phyloP scores from a whole-genome alignment of 1,140 invertebrate genomes.

The Drosophila arizonae region DNA sequence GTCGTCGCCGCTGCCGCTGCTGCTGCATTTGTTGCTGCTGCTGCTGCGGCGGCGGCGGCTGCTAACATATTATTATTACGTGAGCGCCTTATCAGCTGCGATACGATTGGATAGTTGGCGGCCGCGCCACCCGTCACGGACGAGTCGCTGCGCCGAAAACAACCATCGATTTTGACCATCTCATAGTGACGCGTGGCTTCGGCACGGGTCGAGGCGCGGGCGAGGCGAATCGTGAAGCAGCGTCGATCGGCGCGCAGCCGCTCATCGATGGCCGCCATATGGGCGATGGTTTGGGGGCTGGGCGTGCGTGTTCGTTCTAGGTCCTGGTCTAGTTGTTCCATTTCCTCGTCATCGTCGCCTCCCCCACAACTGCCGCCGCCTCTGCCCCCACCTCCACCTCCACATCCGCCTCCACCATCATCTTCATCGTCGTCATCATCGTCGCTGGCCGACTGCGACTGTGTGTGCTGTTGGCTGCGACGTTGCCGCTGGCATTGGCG shows the following conservation, averaged over 20 bases:
- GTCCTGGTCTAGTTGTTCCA: slow-evolving; percentile 20
- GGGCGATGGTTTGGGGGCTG: slow-evolving; percentile 74
- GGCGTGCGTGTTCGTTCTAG: slow-evolving; percentile 50
- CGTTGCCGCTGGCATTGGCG: slow-evolving; percentile 38
- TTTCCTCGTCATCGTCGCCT: slow-evolving; percentile 26
- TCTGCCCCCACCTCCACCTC: no score
- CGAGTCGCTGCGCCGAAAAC: slow-evolving; percentile 84
- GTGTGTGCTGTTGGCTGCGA: slow-evolving; percentile 39
- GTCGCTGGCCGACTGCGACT: slow-evolving; percentile 69
- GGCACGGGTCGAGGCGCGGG: slow-evolving; percentile 85
- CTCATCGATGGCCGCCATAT: slow-evolving; percentile 72
- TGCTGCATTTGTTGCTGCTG: slow-evolving; percentile 60
- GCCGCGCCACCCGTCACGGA: slow-evolving; percentile 79
- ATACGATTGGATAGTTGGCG: slow-evolving; percentile 83
- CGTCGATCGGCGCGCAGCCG: slow-evolving; percentile 76
- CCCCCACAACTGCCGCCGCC: no score
- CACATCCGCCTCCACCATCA: slow-evolving; percentile 25
- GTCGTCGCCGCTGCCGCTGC: slow-evolving; percentile 48
- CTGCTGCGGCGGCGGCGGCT: slow-evolving; percentile 69
- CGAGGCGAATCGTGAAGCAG: slow-evolving; percentile 84
- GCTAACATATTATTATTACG: slow-evolving; percentile 75
- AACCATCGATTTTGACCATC: slow-evolving; percentile 85
- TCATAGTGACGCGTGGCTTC: slow-evolving; percentile 87
- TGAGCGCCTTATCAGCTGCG: slow-evolving; percentile 83
- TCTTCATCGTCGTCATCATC: slow-evolving; percentile 78